Conservation (phyloP, 2,113 vertebrate genomes). For the Ageneiosus marmoratus region DNA sequence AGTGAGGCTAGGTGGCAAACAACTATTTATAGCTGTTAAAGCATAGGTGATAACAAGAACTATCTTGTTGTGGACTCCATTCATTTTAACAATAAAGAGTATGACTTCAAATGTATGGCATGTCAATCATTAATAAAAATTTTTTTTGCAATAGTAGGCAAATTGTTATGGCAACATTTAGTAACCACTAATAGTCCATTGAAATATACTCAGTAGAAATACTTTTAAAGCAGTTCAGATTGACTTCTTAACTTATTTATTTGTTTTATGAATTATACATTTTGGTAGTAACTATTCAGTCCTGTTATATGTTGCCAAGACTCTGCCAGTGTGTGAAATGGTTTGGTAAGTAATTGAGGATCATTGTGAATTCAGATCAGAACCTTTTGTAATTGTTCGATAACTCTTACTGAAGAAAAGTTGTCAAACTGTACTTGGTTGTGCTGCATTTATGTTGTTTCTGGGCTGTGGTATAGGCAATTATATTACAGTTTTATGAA, state of each 20-base stretch:
- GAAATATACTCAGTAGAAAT: not conserved
- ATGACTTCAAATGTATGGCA: not conserved
- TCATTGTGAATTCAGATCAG: constrained; percentile 43
- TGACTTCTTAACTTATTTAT: not conserved
- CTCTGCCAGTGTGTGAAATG: not conserved
- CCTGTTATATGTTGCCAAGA: not conserved
- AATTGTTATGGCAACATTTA: not conserved
- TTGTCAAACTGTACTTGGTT: constrained; percentile 30
- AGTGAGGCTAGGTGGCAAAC: not conserved
- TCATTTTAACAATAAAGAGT: not conserved
- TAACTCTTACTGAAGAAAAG: constrained; percentile 50
- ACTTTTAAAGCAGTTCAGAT: not conserved
- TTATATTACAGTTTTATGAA: constrained; percentile 15
- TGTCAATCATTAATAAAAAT: not conserved
- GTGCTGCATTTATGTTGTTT: constrained; percentile 19
- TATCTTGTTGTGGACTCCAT: not conserved
- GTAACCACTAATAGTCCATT: not conserved
- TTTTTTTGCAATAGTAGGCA: not conserved
- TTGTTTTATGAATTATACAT: not conserved
- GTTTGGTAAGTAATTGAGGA: not conserved
- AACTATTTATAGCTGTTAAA: too few relatives aligned
- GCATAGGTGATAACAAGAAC: not conserved
- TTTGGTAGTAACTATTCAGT: not conserved
- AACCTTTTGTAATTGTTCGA: constrained; percentile 48
- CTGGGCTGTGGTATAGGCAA: constrained; percentile 4